Percentiles rank a stretch among this genome's conserved stretches.
Conservation (phyloP, 1,140 invertebrate genomes). For the Drosophila nebulosa region DNA sequence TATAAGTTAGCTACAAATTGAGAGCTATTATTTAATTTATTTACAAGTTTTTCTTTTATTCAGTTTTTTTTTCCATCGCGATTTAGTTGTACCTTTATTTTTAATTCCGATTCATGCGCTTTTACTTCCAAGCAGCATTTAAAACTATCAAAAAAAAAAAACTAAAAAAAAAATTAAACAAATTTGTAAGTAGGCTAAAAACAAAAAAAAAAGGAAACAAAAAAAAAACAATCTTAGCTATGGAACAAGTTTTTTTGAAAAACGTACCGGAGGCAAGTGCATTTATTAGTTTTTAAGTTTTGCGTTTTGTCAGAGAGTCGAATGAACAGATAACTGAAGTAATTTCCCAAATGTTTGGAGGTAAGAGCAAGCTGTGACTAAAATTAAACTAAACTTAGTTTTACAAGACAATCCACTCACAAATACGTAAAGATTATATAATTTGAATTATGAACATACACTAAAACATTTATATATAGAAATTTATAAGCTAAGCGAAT, state of each 20-base stretch:
- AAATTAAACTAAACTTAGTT: constrained; percentile 13
- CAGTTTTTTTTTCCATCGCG: constrained; percentile 14
- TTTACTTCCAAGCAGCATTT: constrained; percentile 63
- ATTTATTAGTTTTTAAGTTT: constrained; percentile 75
- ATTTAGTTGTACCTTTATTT: constrained; percentile 26
- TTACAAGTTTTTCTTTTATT: constrained; percentile 34
- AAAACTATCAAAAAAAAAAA: constrained; percentile 21
- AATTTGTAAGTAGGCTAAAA: constrained; percentile 12
- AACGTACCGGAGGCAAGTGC: constrained; percentile 79
- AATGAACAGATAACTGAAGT: constrained; percentile 19
- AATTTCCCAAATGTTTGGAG: constrained; percentile 55
- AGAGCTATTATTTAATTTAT: constrained; percentile 40
- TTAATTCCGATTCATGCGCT: constrained; percentile 29
- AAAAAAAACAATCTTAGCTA: constrained; percentile 13
- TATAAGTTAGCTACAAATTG: constrained; percentile 24
- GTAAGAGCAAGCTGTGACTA: constrained; percentile 71
- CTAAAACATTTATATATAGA: too few species aligned
- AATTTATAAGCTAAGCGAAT: not conserved
- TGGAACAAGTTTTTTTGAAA: constrained; percentile 39
- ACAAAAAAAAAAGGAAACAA: constrained; percentile 14
- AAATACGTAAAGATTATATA: not conserved
- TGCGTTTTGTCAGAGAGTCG: constrained; percentile 25
- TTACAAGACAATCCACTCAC: not conserved
- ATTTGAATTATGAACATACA: not conserved
- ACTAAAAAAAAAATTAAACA: constrained; percentile 4